Conservation (phyloP, 2,113 vertebrate genomes). For the Tragulus kanchil region DNA sequence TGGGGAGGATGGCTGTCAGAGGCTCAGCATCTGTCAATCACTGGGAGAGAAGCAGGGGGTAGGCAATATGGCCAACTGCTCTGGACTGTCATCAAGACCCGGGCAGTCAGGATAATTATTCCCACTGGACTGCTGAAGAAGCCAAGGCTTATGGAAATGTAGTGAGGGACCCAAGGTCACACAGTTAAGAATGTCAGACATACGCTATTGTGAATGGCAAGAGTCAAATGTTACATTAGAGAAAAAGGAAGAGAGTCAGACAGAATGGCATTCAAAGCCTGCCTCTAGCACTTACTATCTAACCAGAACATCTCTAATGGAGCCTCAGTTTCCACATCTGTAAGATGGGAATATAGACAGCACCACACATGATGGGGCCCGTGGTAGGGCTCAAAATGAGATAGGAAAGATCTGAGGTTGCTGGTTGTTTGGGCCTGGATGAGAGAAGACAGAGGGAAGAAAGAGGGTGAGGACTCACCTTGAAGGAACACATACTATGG, state of each 20-base stretch:
- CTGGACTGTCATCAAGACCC: background rate
- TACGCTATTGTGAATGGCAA: background rate
- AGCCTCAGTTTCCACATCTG: background rate
- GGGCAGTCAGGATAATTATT: background rate
- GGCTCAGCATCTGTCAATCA: background rate
- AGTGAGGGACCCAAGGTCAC: background rate
- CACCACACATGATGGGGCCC: background rate
- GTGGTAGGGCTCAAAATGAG: background rate
- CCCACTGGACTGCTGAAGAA: conserved; percentile 18
- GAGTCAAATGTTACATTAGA: background rate
- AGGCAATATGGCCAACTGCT: background rate
- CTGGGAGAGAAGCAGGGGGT: background rate
- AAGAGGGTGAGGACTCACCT: background rate
- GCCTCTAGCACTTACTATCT: background rate
- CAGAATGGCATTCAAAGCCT: background rate
- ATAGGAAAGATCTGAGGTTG: background rate
- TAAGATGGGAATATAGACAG: background rate
- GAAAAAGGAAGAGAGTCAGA: background rate
- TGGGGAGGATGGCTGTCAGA: conserved; percentile 9
- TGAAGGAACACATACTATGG: background rate
- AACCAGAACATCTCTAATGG: background rate
- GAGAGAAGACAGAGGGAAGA: background rate
- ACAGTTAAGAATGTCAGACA: background rate
- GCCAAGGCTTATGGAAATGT: background rate
- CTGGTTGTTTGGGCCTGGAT: background rate